A percentile compares a stretch with the other conserved stretches of the same genome.
Evolutionary conservation across 2,888 invertebrate genomes (phyloP).

Genomic region (Dasypogon diadema): DNA sequence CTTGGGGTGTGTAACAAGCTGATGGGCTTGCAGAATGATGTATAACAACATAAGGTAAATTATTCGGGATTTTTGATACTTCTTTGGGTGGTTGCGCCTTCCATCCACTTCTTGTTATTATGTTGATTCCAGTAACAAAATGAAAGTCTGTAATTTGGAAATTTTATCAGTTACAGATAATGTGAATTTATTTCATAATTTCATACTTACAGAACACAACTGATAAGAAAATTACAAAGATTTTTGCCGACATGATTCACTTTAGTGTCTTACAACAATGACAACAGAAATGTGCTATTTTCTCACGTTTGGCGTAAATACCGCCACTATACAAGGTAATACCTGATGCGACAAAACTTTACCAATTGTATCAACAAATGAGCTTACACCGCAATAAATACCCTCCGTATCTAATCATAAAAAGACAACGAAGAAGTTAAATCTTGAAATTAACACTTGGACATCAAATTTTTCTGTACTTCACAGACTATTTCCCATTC

Average conservation of each 20-base stretch:
- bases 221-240: background rate
- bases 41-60: constrained; percentile 77
- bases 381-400: background rate
- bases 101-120: constrained; percentile 72
- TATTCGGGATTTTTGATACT: constrained; percentile 68
- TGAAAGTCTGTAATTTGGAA: constrained; percentile 25
- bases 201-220: constrained; percentile 8
- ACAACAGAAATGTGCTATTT: too few species aligned
- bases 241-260: background rate
- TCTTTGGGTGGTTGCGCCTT: constrained; percentile 70
- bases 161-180: background rate
- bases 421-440: constrained; percentile 4
- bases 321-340: too few species aligned
- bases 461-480: too few species aligned
- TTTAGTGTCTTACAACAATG: too few species aligned
- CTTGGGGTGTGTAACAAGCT: constrained; percentile 71
- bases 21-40: constrained; percentile 77
- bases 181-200: background rate
- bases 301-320: too few species aligned
- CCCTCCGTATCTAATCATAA: constrained; percentile 2
- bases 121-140: constrained; percentile 49
- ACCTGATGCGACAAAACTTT: too few species aligned
- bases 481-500: too few species aligned
- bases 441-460: too few species aligned
- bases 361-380: constrained; percentile 20